Conservation (phyloP, 2,113 vertebrate genomes). For the Catagonus wagneri region DNA sequence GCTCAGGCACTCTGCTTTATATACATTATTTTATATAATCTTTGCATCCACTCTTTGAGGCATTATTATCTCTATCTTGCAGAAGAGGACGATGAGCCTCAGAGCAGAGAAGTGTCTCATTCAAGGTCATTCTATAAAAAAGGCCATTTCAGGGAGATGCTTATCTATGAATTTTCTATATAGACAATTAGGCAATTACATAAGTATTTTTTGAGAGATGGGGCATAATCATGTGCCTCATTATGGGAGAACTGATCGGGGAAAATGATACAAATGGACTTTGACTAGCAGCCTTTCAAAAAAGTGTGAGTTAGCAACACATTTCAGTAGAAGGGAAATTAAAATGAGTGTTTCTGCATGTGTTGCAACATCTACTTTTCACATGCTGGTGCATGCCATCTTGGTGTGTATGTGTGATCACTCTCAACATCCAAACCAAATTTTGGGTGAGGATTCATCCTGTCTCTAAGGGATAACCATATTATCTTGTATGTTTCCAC, state of each 20-base stretch:
- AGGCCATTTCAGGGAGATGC: not conserved
- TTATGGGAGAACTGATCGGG: not conserved
- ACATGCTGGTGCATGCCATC: not conserved
- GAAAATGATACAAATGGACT: not conserved
- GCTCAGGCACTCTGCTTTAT: not conserved
- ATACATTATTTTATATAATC: not conserved
- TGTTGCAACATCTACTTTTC: accelerated
- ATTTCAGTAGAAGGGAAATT: not conserved
- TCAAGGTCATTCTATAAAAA: not conserved
- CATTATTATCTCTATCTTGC: not conserved
- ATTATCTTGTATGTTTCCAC: not conserved
- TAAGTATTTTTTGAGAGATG: not conserved
- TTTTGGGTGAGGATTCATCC: not conserved
- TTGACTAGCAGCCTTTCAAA: not conserved
- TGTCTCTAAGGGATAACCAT: not conserved
- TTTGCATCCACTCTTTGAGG: not conserved
- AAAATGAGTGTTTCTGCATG: accelerated
- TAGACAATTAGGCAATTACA: not conserved
- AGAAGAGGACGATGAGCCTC: not conserved
- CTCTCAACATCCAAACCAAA: not conserved
- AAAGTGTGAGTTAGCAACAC: not conserved
- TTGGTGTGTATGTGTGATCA: not conserved
- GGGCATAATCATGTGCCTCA: not conserved
- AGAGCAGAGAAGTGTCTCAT: not conserved
- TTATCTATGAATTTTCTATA: not conserved